Evolutionary conservation across 2,888 invertebrate species (phyloP).

Genomic region (Ophioninae sp.): DNA sequence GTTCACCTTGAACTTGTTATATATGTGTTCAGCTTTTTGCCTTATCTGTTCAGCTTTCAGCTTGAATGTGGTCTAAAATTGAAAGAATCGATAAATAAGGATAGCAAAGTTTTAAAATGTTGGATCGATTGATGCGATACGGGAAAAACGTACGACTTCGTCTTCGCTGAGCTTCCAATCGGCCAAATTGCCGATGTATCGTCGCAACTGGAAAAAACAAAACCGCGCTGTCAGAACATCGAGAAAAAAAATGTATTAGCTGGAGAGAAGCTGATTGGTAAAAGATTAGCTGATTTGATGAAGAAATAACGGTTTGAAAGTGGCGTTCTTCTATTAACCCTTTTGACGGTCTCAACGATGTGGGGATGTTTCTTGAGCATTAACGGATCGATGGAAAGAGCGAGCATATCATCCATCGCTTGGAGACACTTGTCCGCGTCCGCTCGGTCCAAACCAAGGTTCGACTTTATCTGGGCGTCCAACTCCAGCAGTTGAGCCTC

Average conservation of each 20-base stretch:
- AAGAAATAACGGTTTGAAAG: not conserved
- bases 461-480: constrained; percentile 86
- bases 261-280: too few relatives aligned
- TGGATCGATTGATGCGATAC: not conserved
- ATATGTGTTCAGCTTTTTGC: constrained; percentile 86
- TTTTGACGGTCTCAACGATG: constrained; percentile 89
- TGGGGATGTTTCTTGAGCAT: constrained; percentile 92
- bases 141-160: constrained; percentile 81
- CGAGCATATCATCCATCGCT: constrained; percentile 85
- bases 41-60: constrained; percentile 87
- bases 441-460: constrained; percentile 86
- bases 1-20: constrained; percentile 83
- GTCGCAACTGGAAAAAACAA: constrained; percentile 82
- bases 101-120: not conserved
- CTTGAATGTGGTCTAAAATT: constrained; percentile 82
- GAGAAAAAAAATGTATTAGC: not conserved
- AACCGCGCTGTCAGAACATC: not conserved
- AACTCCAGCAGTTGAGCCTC: constrained; percentile 86
- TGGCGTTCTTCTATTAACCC: constrained; percentile 76
- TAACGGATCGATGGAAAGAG: constrained; percentile 85
- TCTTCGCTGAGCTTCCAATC: constrained; percentile 87
- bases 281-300: not conserved
- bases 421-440: constrained; percentile 88
- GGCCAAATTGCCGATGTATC: constrained; percentile 90
- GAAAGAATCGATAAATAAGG: constrained; percentile 36